A percentile compares a stretch with the other conserved stretches of the same genome.
Conservation (phyloP, 2,113 vertebrate genomes). For the Lamprologus tigripictilis region DNA sequence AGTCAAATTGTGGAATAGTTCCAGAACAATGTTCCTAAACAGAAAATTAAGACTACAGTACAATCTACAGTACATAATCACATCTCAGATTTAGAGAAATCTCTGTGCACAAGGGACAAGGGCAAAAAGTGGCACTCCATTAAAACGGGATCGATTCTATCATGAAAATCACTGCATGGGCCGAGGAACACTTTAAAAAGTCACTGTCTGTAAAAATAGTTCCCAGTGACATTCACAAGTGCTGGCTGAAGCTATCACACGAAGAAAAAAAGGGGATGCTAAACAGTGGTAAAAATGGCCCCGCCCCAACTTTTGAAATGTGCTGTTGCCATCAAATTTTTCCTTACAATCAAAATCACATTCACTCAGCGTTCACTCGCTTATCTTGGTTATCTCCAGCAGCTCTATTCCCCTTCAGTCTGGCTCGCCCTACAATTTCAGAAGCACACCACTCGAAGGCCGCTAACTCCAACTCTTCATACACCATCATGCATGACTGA, state of each 20-base stretch:
- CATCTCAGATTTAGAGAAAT: neutral
- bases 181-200: neutral
- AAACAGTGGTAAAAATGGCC: neutral
- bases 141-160: neutral
- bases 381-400: neutral
- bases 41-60: neutral
- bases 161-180: neutral
- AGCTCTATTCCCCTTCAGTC: neutral
- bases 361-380: neutral
- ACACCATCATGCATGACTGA: neutral
- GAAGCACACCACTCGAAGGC: neutral
- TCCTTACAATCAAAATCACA: neutral
- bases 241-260: neutral
- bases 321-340: neutral
- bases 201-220: neutral
- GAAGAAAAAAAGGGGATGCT: neutral
- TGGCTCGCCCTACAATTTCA: neutral
- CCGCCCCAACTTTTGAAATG: neutral
- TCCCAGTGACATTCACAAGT: neutral
- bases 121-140: neutral
- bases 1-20: neutral
- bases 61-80: neutral
- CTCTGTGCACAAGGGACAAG: neutral
- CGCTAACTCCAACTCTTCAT: neutral
- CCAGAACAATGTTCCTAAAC: neutral